phyloP scores from a whole-genome alignment of 2,888 invertebrate genomes.

The Pasiphila rectangulata region DNA sequence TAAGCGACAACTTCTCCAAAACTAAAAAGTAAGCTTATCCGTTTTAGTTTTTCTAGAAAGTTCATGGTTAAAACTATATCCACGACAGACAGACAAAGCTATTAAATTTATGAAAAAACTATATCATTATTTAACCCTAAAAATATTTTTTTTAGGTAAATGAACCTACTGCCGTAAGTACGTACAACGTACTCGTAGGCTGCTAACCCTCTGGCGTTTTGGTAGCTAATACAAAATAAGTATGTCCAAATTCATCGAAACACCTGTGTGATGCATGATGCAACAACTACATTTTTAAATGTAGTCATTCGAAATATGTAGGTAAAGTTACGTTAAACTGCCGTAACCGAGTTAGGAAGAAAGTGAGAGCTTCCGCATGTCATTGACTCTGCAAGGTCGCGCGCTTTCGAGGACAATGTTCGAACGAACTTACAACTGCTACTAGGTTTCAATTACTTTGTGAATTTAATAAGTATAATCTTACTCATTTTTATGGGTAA shows the following conservation, averaged over 20 bases:
- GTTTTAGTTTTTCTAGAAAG: too few species aligned
- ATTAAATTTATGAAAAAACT: too few species aligned
- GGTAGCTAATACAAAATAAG: not conserved
- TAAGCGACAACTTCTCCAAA: too few species aligned
- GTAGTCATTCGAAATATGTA: constrained; percentile 6
- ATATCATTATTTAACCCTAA: too few species aligned
- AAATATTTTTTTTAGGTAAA: too few species aligned
- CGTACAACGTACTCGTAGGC: too few species aligned
- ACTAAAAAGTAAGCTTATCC: too few species aligned
- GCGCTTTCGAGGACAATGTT: constrained; percentile 36
- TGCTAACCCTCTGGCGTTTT: too few species aligned
- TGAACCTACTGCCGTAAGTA: too few species aligned
- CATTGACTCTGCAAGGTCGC: constrained; percentile 45
- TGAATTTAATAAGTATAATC: not conserved
- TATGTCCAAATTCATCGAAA: constrained; percentile 4
- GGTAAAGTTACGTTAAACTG: constrained; percentile 1
- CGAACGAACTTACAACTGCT: constrained; percentile 6
- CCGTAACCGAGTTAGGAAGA: constrained; percentile 30
- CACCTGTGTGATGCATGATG: constrained; percentile 14
- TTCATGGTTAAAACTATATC: too few species aligned
- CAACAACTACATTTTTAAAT: constrained; percentile 14
- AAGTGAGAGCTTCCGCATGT: constrained; percentile 44
- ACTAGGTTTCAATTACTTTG: constrained; percentile 2
- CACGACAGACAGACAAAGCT: too few species aligned
- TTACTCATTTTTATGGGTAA: too few species aligned